A percentile compares a stretch with the other conserved stretches of the same genome.
phyloP scores from a whole-genome alignment of 1,140 invertebrate species.

The Dufourea novaeangliae region DNA sequence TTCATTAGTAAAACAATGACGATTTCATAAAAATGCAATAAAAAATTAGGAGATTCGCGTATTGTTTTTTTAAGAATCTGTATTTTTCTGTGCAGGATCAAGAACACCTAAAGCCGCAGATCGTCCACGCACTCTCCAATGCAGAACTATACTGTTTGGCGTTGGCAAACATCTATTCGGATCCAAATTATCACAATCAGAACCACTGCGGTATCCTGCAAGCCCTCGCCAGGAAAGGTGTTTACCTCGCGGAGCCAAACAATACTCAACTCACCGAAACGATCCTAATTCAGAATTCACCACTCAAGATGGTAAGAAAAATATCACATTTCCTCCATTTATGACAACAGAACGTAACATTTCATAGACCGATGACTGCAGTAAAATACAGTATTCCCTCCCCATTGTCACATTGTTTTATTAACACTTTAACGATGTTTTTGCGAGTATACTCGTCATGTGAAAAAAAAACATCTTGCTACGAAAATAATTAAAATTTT shows the following conservation, averaged over 20 bases:
- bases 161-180: conserved; percentile 97
- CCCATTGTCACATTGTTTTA: too few species aligned
- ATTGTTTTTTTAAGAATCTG: neutral
- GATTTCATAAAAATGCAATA: too few species aligned
- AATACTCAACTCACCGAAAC: conserved; percentile 97
- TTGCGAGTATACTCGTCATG: too few species aligned
- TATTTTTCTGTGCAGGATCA: conserved; percentile 86
- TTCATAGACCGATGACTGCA: too few species aligned
- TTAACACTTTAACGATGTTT: too few species aligned
- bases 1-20: too few species aligned
- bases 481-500: too few species aligned
- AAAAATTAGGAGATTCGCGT: neutral
- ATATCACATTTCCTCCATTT: too few species aligned
- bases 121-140: conserved; percentile 95
- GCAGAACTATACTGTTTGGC: conserved; percentile 98
- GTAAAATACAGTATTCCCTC: too few species aligned
- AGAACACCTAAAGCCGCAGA: conserved; percentile 96
- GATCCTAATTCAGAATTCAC: conserved; percentile 96
- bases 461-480: too few species aligned
- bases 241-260: conserved; percentile 91
- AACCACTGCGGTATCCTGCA: conserved; percentile 97
- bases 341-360: too few species aligned
- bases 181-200: conserved; percentile 96
- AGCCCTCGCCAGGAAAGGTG: conserved; percentile 94
- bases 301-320: conserved; percentile 93